Evolutionary conservation across 2,888 invertebrate genomes (phyloP).

Genomic region (Galerucella calmariensis): DNA sequence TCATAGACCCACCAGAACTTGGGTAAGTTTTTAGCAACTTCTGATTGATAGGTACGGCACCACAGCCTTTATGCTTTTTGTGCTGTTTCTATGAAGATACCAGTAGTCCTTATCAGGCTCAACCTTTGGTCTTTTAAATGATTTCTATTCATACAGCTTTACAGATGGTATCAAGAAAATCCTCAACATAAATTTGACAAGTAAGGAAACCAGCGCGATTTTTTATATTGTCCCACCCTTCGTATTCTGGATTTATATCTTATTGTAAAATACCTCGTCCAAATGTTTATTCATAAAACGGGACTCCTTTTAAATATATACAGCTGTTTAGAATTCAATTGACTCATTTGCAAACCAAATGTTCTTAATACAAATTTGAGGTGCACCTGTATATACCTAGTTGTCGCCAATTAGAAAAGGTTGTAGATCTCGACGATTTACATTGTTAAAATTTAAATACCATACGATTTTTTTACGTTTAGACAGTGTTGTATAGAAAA

Average conservation of each 20-base stretch:
- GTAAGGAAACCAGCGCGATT: too few relatives aligned
- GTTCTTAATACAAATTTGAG: constrained; percentile 17
- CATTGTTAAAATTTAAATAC: background rate
- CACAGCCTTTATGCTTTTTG: too few relatives aligned
- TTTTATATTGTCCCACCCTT: background rate
- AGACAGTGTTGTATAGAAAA: too few relatives aligned
- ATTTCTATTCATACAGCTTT: too few relatives aligned
- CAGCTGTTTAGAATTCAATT: constrained; percentile 16
- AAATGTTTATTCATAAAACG: constrained; percentile 18
- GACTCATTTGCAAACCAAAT: constrained; percentile 30
- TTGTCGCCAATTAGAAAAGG: constrained; percentile 21
- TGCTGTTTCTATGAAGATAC: too few relatives aligned
- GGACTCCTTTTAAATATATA: background rate
- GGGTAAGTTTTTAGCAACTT: too few relatives aligned
- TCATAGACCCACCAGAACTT: too few relatives aligned
- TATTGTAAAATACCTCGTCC: constrained; percentile 1
- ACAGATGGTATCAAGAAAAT: too few relatives aligned
- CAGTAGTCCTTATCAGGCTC: too few relatives aligned
- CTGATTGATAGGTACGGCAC: too few relatives aligned
- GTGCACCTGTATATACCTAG: constrained; percentile 11
- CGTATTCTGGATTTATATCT: background rate
- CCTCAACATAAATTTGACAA: background rate
- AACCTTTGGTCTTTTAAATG: too few relatives aligned
- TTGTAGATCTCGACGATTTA: constrained; percentile 10
- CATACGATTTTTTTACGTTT: background rate